phyloP scores from a whole-genome alignment of 2,888 invertebrate species.

The Anagyrus pseudococci region DNA sequence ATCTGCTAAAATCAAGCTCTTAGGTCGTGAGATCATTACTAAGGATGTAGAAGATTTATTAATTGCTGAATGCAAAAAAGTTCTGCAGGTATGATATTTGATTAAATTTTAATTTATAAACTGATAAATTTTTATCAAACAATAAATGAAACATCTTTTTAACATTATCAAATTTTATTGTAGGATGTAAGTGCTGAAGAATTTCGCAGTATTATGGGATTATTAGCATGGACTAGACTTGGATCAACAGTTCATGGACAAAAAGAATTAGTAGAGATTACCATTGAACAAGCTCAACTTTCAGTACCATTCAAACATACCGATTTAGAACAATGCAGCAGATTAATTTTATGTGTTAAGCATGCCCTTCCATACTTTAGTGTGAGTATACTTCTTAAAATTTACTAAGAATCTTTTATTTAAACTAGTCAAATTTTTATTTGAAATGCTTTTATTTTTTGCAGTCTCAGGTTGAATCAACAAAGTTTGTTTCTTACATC shows the following conservation, averaged over 20 bases:
- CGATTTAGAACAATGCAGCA: constrained; percentile 68
- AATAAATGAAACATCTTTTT: neutral
- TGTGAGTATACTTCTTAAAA: constrained; percentile 67
- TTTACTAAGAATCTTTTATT: neutral
- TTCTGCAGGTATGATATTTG: constrained; percentile 67
- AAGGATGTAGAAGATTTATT: constrained; percentile 87
- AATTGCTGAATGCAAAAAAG: constrained; percentile 84
- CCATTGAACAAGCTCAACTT: constrained; percentile 86
- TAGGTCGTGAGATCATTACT: constrained; percentile 79
- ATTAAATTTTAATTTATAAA: neutral
- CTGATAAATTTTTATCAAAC: neutral
- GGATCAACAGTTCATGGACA: constrained; percentile 85
- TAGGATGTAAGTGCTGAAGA: constrained; percentile 91
- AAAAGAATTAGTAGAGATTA: constrained; percentile 84
- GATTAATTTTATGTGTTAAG: constrained; percentile 84
- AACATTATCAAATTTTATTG: constrained; percentile 11
- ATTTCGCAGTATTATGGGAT: constrained; percentile 87
- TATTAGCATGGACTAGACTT: constrained; percentile 81
- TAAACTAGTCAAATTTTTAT: neutral
- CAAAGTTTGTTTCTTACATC: constrained; percentile 82
- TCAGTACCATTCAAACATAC: constrained; percentile 76
- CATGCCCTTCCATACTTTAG: constrained; percentile 88
- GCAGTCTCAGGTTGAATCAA: constrained; percentile 85
- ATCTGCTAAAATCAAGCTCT: constrained; percentile 79
- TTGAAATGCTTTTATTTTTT: constrained; percentile 44